Evolutionary conservation across 2,113 vertebrate genomes (phyloP).

Genomic region (Aptenodytes forsteri): DNA sequence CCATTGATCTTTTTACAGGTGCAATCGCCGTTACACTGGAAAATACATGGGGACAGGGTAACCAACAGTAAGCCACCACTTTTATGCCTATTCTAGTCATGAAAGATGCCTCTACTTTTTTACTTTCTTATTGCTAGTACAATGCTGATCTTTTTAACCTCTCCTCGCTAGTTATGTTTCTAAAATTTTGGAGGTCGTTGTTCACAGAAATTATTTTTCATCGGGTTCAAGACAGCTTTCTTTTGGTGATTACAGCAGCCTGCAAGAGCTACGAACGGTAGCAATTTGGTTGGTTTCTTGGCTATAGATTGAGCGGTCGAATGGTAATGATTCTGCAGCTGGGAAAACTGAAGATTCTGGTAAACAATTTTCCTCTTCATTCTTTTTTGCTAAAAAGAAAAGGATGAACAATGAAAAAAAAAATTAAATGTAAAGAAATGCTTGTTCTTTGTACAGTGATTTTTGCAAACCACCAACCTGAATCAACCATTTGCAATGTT

Average conservation of each 20-base stretch:
- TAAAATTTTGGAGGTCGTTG: background rate
- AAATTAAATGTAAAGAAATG: background rate
- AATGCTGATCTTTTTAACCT: background rate
- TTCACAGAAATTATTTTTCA: background rate
- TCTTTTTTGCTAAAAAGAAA: background rate
- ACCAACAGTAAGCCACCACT: background rate
- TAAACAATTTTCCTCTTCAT: background rate
- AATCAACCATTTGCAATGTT: background rate
- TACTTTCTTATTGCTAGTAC: background rate
- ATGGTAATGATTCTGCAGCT: background rate
- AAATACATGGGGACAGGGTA: background rate
- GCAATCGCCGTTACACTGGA: background rate
- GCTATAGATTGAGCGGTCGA: background rate
- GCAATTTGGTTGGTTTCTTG: background rate
- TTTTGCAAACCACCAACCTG: background rate
- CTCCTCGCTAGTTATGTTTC: background rate
- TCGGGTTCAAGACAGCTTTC: background rate
- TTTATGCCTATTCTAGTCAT: background rate
- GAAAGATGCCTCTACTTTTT: background rate
- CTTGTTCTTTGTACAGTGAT: background rate
- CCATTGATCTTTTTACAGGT: rapidly evolving
- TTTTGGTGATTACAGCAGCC: background rate
- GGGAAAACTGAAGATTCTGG: background rate
- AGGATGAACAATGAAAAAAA: background rate
- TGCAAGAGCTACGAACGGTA: background rate